Conservation (phyloP, 1,140 invertebrate genomes). For the Danaus melanippus region DNA sequence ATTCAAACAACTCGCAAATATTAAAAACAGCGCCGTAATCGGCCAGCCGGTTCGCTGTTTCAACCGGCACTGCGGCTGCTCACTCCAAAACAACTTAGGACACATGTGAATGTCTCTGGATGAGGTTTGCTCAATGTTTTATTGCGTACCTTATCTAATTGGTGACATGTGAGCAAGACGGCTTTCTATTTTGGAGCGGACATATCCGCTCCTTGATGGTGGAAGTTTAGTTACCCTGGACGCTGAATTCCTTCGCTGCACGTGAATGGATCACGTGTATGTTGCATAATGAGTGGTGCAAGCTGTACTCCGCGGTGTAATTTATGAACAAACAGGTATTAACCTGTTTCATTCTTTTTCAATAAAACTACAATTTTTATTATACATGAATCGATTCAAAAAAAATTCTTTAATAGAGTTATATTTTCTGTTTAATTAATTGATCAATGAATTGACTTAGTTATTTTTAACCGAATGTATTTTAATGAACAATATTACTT, state of each 20-base stretch:
- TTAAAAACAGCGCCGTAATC: slow-evolving; percentile 24
- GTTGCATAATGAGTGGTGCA: too few relatives aligned
- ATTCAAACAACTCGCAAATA: slow-evolving; percentile 28
- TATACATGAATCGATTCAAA: too few relatives aligned
- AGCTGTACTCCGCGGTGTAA: too few relatives aligned
- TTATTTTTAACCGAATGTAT: too few relatives aligned
- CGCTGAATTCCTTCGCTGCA: not conserved
- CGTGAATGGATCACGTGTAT: slow-evolving; percentile 3
- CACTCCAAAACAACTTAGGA: slow-evolving; percentile 40
- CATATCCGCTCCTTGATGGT: slow-evolving; percentile 13
- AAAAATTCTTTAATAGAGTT: too few relatives aligned
- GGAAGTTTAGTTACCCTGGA: slow-evolving; percentile 16
- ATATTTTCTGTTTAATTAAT: too few relatives aligned
- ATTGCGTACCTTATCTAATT: slow-evolving; percentile 14
- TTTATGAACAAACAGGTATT: too few relatives aligned
- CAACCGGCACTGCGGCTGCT: slow-evolving; percentile 41
- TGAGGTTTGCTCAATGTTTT: slow-evolving; percentile 15
- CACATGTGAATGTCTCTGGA: slow-evolving; percentile 43
- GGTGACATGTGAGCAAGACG: slow-evolving; percentile 7
- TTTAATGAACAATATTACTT: too few relatives aligned
- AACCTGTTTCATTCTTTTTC: too few relatives aligned
- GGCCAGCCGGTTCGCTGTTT: slow-evolving; percentile 44
- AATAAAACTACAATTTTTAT: too few relatives aligned
- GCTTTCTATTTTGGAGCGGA: not conserved
- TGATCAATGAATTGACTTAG: too few relatives aligned